These are phyloP conservation scores for Xestia sexstrigata DNA, from an alignment of 2,888 invertebrate genomes.

Conservation along the genomic window DNA sequence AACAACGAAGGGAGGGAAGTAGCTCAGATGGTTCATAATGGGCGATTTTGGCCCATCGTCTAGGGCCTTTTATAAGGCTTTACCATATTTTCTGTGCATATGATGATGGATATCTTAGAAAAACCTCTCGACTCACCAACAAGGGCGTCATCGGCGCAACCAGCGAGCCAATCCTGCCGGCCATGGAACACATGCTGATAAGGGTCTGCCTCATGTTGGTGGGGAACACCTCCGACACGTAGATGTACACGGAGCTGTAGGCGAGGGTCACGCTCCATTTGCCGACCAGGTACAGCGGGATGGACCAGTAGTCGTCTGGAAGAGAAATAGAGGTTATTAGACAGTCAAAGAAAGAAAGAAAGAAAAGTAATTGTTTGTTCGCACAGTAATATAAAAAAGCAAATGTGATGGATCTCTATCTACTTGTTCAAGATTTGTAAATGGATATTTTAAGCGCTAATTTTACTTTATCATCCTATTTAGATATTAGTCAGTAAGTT, in stretches of 20 bases:
- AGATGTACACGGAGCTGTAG: conserved; percentile 92
- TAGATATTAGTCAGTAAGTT: background rate
- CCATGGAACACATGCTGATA: conserved; percentile 92
- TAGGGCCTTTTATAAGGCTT: background rate
- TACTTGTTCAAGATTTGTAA: background rate
- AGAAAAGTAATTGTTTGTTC: too few species aligned
- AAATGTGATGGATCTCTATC: too few species aligned
- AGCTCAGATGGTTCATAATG: too few species aligned
- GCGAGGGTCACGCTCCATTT: conserved; percentile 93
- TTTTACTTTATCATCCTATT: background rate
- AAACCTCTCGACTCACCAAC: conserved; percentile 85
- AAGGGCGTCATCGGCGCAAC: conserved; percentile 92
- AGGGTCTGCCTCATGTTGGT: conserved; percentile 92
- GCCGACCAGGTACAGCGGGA: conserved; percentile 91
- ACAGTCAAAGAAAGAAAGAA: background rate
- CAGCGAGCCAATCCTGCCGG: conserved; percentile 92
- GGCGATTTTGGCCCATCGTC: background rate
- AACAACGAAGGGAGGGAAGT: too few species aligned
- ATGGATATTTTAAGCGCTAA: background rate
- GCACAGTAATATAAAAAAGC: too few species aligned
- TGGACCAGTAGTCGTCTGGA: conserved; percentile 88
- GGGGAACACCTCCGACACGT: conserved; percentile 93
- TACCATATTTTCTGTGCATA: background rate
- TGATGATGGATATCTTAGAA: background rate
- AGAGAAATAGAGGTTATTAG: background rate